Base-by-base conservation (phyloP, 1,140 invertebrate genomes). In the Zaprionus inermis region DNA sequence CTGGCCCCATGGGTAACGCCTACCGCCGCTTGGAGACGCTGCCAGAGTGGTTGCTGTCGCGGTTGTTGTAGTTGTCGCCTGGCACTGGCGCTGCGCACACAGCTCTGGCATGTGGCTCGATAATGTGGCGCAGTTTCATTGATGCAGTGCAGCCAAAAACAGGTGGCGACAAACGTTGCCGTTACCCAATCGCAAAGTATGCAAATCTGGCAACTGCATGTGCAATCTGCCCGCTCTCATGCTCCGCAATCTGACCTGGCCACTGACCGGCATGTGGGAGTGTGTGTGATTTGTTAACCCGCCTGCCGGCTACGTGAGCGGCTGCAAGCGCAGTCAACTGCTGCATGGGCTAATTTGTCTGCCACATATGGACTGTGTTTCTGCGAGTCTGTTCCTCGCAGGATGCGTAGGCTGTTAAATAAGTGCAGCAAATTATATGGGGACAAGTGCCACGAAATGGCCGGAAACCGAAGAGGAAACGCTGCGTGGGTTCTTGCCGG, bases 341-440 rank as follows among this genome's bases (percentile, higher is more conserved):
- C 46, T 28, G 65, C 65, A 46, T 22, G 41, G 64, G 55, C 76
- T 88, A 88, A 86, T 86, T 88, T 86, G 79, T 88, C 20, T 60
- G 18, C 14, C 70, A 52, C 72, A 71, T 61, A 32, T 32, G 30
- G 64, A 24, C 14, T 41, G 5, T 9, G 1, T n/a, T 6, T 3
- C 51, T 79, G 38, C 38, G 63, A 74, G 56, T 20, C 20, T 49
- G 52, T 74, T 78, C 28, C 32, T 41, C 49, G 41, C 22, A 52
- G 65, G 54, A 61, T 82, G 83, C 83, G 83, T 86, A 85, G 83
- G 83, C 28, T 32, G 83, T 63, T 86, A 86, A 86, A 86, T 86
- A 88, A 86, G 83, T 88, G 83, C 83, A 77, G 83, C 79, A 86
- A 86, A 86, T 86, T 86, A 86, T 86, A 88, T 88, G 79, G 83